Base-by-base conservation (phyloP, 92 coral and sea anemone species). In the Parazoanthus atlanticus region DNA sequence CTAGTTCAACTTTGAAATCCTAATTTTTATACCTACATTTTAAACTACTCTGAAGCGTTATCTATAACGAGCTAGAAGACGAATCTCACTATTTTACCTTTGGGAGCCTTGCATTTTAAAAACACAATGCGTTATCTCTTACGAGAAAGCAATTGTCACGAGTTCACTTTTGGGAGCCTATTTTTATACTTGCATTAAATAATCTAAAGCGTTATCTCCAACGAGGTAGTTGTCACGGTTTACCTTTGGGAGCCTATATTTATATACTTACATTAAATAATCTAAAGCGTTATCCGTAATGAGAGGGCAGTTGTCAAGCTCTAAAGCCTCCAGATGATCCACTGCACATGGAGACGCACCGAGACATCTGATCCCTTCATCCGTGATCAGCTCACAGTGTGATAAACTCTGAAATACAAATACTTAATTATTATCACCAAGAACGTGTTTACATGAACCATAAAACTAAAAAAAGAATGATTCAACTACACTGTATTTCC, bases 271-370 rank as follows among this genome's bases (percentile, higher is more conserved):
- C 99, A 93, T 90, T 81, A 97, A 93, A 82, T 97, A 94, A 86
- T 97, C 98, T 88, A 97, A 80, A 31, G 99, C 99, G 61, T 92
- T 97, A 85, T 97, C 99, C 28, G 99, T 95, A 70, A 97, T 95
- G 54, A 94, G 93, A 25, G 99, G 99, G 52, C 99, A 97, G 95
- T 97, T 97, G 90, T 97, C 99, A 47, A 97, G 86, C 82, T 95
- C 99, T 71, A 95, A 88, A 75, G 93, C 98, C 91, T 95, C 97
- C 8, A 97, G 93, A 89, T 97, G 96, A 31, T 95, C 99, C 49
- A 95, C 96, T 73, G 99, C 97, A 86, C 97, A 95, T 28, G 98
- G 99, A 82, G 98, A 94, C 31, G 93, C 97, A 46, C 99, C 95
- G 75, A 97, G 93, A 56, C 93, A 93, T 79, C 95, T 93, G 85